phyloP scores from a whole-genome alignment of 2,888 invertebrate genomes.

The Cheilosia pagana region DNA sequence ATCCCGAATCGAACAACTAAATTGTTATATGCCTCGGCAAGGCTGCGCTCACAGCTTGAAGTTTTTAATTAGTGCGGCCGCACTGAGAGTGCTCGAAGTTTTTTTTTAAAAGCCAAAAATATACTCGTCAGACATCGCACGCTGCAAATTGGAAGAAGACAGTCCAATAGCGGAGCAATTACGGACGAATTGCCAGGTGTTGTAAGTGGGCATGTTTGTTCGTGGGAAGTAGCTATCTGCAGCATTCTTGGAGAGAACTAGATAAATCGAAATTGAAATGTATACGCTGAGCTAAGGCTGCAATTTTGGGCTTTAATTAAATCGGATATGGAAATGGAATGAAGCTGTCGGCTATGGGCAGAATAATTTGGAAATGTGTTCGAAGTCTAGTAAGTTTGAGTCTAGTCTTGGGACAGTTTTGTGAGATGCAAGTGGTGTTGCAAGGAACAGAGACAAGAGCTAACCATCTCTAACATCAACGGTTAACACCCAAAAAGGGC shows the following conservation, averaged over 20 bases:
- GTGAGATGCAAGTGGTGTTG: no score
- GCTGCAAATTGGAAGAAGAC: slow-evolving; percentile 56
- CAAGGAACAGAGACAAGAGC: no score
- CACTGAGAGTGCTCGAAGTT: slow-evolving; percentile 15
- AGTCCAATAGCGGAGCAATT: slow-evolving; percentile 50
- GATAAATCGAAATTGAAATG: slow-evolving; percentile 53
- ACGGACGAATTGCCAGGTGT: slow-evolving; percentile 46
- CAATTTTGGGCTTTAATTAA: not conserved
- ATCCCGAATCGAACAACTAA: slow-evolving; percentile 36
- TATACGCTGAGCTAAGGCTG: not conserved
- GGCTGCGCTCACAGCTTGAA: slow-evolving; percentile 47
- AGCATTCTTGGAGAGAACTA: slow-evolving; percentile 15
- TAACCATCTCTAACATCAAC: no score
- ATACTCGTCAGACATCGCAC: slow-evolving; percentile 17
- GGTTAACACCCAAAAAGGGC: no score
- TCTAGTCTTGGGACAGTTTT: no score
- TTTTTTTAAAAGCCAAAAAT: slow-evolving; percentile 43
- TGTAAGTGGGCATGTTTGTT: slow-evolving; percentile 53
- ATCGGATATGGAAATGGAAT: no score
- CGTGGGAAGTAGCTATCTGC: slow-evolving; percentile 66
- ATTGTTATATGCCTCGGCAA: slow-evolving; percentile 11
- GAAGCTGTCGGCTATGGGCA: not conserved
- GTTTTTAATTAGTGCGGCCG: slow-evolving; percentile 44
- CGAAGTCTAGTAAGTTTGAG: no score
- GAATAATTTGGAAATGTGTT: not conserved